Base-by-base conservation (phyloP, 2,113 vertebrate genomes). In the Gorsachius goisagi region DNA sequence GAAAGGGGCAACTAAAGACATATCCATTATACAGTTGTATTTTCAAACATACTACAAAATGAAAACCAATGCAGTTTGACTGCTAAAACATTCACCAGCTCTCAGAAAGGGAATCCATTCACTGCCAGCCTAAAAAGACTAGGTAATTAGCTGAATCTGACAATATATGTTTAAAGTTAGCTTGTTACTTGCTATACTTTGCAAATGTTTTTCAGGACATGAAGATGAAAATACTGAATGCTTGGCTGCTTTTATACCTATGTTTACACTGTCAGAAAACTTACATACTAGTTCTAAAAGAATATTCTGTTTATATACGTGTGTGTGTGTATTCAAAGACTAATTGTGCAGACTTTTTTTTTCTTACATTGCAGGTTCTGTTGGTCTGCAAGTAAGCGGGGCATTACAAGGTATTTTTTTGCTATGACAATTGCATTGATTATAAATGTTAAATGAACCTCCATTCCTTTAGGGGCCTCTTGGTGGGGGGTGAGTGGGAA, bases 331-430 rank as follows among this genome's bases (percentile, higher is more conserved):
- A 96, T 89, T 95, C 90, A 97, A 60, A 88, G 85, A 85, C 84
- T 95, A 89, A 95, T 90, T 93, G 76, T 80, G 77, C 74, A 95
- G 95, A 95, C 41, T 12, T 55, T n/a, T 49, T 87, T 89, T 93
- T 88, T 64, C 50, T 73, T 88, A 79, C 52, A 55, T 94, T 94
- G 17, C 92, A 94, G 56, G 76, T 89, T 94, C 89, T 97, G 20
- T 96, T 96, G 74, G 69, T 91, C 60, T 91, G 18, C 13, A 74
- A 52, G n/a, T 78, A 78, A 74, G 21, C n/a, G 47, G 82, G 89
- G 85, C 23, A 88, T 89, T 94, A 95, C 75, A 97, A 47, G 67
- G 83, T 84, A 50, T 85, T 78, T 66, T 60, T 75, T 63, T 93
- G 11, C 50, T 87, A 37, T 53, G 50, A 74, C 60, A 35, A 9